These are phyloP conservation scores for Pao palembangensis DNA, from an alignment of 2,113 vertebrate species.

Conservation along the genomic window DNA sequence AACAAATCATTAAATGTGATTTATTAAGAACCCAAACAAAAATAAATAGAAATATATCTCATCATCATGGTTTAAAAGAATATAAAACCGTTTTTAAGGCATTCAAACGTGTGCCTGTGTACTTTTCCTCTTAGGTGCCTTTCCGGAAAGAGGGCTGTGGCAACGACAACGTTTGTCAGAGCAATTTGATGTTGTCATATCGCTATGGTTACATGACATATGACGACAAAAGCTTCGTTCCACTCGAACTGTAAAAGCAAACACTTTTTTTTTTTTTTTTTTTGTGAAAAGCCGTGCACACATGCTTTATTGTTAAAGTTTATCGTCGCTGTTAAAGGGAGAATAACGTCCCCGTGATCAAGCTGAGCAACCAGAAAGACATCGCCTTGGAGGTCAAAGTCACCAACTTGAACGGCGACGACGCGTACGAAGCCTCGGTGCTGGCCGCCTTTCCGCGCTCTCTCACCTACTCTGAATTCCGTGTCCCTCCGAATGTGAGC, in stretches of 20 bases:
- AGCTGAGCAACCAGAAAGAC: conserved; percentile 85
- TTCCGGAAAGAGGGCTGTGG: conserved; percentile 94
- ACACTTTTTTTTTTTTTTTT: background rate
- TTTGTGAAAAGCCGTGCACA: background rate
- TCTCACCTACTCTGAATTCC: conserved; percentile 80
- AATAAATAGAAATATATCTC: too few relatives aligned
- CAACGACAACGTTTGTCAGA: conserved; percentile 82
- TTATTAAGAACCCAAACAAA: too few relatives aligned
- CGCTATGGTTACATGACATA: conserved; percentile 77
- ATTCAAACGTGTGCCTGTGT: background rate
- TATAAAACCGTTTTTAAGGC: background rate
- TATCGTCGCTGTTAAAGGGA: conserved; percentile 64
- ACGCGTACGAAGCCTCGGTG: conserved; percentile 87
- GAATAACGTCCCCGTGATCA: conserved; percentile 75
- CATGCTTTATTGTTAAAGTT: background rate
- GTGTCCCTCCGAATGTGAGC: conserved; percentile 64
- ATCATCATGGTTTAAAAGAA: too few relatives aligned
- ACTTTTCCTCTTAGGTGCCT: conserved; percentile 72
- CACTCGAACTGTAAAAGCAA: conserved; percentile 78
- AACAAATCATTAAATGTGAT: too few relatives aligned
- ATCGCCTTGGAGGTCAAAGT: conserved; percentile 89
- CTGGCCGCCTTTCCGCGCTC: conserved; percentile 76
- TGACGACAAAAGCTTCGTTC: conserved; percentile 74
- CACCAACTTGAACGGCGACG: conserved; percentile 85
- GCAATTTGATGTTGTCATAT: conserved; percentile 84